A percentile compares a stretch with the other conserved stretches of the same genome.
These are phyloP conservation scores for Psittacula derbiana DNA, from an alignment of 2,797 vertebrate genomes.

Conservation along the genomic window DNA sequence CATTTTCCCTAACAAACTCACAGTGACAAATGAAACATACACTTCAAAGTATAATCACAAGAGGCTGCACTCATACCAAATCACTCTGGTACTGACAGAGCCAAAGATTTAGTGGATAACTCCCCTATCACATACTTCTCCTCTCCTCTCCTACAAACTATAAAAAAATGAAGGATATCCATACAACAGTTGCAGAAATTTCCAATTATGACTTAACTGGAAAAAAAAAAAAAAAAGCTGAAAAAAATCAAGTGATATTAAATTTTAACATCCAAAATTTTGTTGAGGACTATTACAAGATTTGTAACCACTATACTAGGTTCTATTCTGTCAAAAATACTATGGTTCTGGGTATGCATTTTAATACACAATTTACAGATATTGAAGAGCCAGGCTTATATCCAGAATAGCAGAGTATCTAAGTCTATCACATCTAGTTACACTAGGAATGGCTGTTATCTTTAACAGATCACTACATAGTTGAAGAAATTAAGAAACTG, in stretches of 20 bases:
- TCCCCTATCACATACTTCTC: background rate
- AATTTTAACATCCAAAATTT: background rate
- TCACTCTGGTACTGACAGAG: background rate
- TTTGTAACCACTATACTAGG: background rate
- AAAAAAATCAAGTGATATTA: background rate
- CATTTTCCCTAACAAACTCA: background rate
- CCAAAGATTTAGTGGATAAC: background rate
- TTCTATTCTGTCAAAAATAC: background rate
- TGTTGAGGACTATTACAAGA: background rate
- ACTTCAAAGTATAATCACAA: background rate
- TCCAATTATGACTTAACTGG: background rate
- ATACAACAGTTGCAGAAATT: background rate
- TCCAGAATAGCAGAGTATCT: background rate
- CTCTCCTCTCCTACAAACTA: background rate
- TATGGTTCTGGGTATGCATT: background rate
- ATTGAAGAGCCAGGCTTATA: background rate
- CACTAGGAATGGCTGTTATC: background rate
- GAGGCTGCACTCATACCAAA: background rate
- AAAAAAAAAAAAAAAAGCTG: background rate
- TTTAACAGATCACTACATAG: background rate
- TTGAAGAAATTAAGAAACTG: background rate
- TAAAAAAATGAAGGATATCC: background rate
- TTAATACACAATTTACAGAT: background rate
- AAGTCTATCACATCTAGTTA: background rate
- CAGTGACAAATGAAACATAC: background rate